phyloP scores from a whole-genome alignment of 2,888 invertebrate genomes.

The Pristionchus japonicus region DNA sequence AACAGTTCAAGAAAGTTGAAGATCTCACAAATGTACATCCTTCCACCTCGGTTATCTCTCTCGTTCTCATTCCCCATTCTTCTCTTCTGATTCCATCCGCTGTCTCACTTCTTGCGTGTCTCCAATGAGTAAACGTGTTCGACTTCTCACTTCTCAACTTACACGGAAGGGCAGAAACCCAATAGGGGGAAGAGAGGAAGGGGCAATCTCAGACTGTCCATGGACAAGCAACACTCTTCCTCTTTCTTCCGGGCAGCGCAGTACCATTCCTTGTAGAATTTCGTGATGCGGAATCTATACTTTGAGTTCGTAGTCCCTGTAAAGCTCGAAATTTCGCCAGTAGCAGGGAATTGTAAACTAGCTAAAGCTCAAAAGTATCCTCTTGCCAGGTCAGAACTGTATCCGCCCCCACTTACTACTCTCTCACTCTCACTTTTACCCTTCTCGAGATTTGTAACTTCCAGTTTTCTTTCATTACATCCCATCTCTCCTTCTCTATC shows the following conservation, averaged over 20 bases:
- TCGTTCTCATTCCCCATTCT: not conserved
- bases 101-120: not conserved
- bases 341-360: not conserved
- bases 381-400: not conserved
- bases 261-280: not conserved
- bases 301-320: too few species aligned
- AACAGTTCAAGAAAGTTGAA: not conserved
- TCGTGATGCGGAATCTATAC: too few species aligned
- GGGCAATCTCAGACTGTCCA: not conserved
- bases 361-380: not conserved
- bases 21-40: not conserved
- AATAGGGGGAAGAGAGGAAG: not conserved
- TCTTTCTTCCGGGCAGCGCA: too few species aligned
- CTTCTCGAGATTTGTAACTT: not conserved
- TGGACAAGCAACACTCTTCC: too few species aligned
- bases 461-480: not conserved
- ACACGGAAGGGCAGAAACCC: not conserved
- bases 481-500: not conserved
- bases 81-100: not conserved
- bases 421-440: not conserved
- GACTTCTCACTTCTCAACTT: not conserved
- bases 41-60: not conserved
- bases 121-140: conserved; percentile 15
- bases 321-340: too few species aligned
- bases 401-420: not conserved